These are phyloP conservation scores for Latrodectus geometricus DNA, from an alignment of 1,140 invertebrate species.

Conservation along the genomic window DNA sequence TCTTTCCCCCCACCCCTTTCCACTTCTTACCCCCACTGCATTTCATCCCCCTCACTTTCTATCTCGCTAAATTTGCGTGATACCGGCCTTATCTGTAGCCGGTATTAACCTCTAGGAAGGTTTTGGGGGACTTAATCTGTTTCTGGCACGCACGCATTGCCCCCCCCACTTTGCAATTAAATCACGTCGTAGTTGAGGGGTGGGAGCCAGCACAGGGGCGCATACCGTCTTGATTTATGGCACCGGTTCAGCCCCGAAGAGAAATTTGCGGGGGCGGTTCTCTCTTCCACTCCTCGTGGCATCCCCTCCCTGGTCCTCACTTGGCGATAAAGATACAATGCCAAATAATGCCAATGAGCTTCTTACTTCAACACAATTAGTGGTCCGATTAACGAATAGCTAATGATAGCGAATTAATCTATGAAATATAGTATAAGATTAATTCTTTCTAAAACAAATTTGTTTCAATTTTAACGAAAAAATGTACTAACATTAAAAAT, in stretches of 20 bases:
- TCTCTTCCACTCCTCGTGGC: conserved; percentile 8
- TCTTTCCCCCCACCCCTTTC: neutral
- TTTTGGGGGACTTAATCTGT: conserved; percentile 45
- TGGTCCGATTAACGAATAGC: no score
- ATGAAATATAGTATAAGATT: no score
- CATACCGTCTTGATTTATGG: conserved; percentile 44
- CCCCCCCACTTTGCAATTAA: conserved; percentile 55
- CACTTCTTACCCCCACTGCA: neutral
- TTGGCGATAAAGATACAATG: neutral
- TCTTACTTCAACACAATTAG: no score
- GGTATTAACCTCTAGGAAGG: conserved; percentile 48
- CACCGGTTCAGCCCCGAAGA: conserved; percentile 34
- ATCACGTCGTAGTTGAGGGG: conserved; percentile 29
- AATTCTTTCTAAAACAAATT: no score
- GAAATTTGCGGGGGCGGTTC: conserved; percentile 46
- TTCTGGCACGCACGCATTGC: conserved; percentile 26
- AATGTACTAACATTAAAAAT: no score
- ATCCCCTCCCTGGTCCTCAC: no score
- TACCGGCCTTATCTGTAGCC: conserved; percentile 45
- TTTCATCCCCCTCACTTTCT: conserved; percentile 7
- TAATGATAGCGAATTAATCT: no score
- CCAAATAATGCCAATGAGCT: no score
- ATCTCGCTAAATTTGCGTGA: conserved; percentile 59
- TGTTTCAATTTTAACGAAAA: no score
- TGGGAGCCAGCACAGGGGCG: conserved; percentile 11